Base-by-base conservation (phyloP, 1,140 invertebrate genomes). In the Drosophila kepulauana region DNA sequence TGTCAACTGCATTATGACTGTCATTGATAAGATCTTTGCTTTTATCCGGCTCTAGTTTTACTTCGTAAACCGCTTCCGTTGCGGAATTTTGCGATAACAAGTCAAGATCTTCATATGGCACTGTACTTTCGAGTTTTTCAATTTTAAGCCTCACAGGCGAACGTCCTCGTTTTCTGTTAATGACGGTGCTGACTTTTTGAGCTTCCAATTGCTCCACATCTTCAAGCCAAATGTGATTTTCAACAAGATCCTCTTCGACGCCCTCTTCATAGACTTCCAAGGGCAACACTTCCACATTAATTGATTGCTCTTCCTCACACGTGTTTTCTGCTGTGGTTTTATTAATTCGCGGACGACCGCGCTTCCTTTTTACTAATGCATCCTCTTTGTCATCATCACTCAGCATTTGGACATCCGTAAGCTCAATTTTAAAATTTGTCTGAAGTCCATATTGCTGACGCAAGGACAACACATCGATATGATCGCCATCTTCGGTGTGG, bases 401-500 rank as follows among this genome's bases (percentile, higher is more conserved):
- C n/a, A 20, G 6, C 7, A 13, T 4, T 1, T 54, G 48, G 1
- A 33, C 41, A 4, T 13, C 28, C 13, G 16, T 38, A 8, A 4
- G 41, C 49, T 66, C 38, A 2, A 25, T 10, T 38, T 51, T 68
- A 13, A 20, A 46, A 11, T 5, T 43, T 5, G n/a, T 58, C 0
- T 43, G 11, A 0, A 86, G 68, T 1, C 79, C 82, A 8, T 82
- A 86, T 25, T 86, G 71, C 1, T 41, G 45, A 0, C 84, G 67
- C 30, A 86, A 48, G 1, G 49, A 67, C 1, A 1, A 3, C 5
- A 82, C 41, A 25, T 86, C 76, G 7, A 79, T 45, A 4, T 74
- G 62, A 4, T 71, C 69, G 0, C 49, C 48, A 5, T 69, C 28
- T 6, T 87, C 82, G 5, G 64, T 49, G 51, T 79, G 85, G 11